Evolutionary conservation across 2,888 invertebrate species (phyloP).

Genomic region (Eupithecia inturbata): DNA sequence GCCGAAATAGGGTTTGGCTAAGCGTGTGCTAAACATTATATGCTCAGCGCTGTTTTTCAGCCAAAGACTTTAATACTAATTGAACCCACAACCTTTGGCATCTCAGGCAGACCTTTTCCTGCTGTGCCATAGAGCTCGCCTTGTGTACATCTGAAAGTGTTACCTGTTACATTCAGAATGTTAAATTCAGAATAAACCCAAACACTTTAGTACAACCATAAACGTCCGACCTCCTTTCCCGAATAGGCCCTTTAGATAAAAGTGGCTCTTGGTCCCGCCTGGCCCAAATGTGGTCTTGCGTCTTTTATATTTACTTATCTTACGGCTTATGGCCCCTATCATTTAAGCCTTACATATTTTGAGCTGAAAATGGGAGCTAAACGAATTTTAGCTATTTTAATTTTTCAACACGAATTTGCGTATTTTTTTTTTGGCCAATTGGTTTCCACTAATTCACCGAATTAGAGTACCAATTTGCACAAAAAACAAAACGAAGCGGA

Average conservation of each 20-base stretch:
- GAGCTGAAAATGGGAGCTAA: too few relatives aligned
- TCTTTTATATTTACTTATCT: conserved; percentile 4
- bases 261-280: conserved; percentile 36
- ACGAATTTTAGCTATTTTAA: too few relatives aligned
- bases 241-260: conserved; percentile 46
- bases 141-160: neutral
- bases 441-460: too few relatives aligned
- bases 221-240: conserved; percentile 36
- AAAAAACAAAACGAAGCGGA: too few relatives aligned
- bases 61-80: too few relatives aligned
- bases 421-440: too few relatives aligned
- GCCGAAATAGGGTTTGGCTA: too few relatives aligned
- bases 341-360: neutral
- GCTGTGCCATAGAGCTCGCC: neutral
- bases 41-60: too few relatives aligned
- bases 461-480: too few relatives aligned
- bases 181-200: conserved; percentile 24
- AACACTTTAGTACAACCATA: conserved; percentile 34
- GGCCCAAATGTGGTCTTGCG: conserved; percentile 37
- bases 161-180: neutral
- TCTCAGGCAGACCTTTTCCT: neutral
- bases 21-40: too few relatives aligned
- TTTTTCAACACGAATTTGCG: too few relatives aligned
- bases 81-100: neutral
- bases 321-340: conserved; percentile 4